A percentile compares a stretch with the other conserved stretches of the same genome.
Conservation (phyloP, 2,888 invertebrate species). For the Dryadula phaetusa region DNA sequence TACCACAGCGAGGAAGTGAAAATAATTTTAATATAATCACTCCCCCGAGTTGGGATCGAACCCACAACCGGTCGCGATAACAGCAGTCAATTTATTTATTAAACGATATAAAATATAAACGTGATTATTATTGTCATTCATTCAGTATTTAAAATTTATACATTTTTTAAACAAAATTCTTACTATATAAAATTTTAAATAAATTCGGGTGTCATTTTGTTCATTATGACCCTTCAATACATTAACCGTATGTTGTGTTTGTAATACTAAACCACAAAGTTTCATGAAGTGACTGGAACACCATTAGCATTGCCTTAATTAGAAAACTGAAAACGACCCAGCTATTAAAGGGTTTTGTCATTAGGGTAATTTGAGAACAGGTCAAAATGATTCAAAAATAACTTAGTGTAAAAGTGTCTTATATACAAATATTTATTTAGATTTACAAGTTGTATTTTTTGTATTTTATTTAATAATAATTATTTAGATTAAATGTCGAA, state of each 20-base stretch:
- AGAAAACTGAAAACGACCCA: conserved; percentile 8
- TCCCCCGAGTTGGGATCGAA: too few relatives aligned
- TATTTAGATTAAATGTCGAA: too few relatives aligned
- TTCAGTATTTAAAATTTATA: too few relatives aligned
- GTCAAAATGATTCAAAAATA: not conserved
- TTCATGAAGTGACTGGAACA: conserved; percentile 18
- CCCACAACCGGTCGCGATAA: too few relatives aligned
- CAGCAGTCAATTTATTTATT: too few relatives aligned
- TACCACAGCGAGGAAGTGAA: too few relatives aligned
- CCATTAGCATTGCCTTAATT: conserved; percentile 17
- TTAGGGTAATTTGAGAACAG: not conserved
- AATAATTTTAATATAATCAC: too few relatives aligned
- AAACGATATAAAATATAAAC: too few relatives aligned
- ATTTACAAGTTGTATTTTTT: too few relatives aligned
- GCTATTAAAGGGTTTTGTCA: not conserved
- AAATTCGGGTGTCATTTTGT: not conserved
- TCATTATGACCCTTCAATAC: not conserved
- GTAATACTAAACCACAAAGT: conserved; percentile 1
- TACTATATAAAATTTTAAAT: not conserved
- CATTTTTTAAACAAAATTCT: too few relatives aligned
- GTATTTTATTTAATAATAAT: too few relatives aligned
- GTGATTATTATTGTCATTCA: too few relatives aligned
- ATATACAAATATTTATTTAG: not conserved
- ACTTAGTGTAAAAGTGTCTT: not conserved
- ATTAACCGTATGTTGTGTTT: not conserved